Evolutionary conservation across 2,113 vertebrate species (phyloP).

Genomic region (Thamnophis sirtalis): DNA sequence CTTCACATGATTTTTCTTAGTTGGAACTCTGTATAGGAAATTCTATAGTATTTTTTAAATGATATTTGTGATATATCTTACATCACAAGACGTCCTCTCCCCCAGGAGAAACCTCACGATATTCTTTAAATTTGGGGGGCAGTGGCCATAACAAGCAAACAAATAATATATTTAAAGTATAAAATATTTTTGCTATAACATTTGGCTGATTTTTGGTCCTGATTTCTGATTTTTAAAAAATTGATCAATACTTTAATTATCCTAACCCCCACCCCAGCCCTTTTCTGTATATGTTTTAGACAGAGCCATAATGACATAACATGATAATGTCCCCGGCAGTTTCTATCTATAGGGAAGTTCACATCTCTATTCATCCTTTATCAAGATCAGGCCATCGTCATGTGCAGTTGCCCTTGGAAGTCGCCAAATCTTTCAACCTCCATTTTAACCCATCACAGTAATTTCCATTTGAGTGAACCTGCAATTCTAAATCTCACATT

Average conservation of each 20-base stretch:
- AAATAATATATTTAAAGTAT: not conserved
- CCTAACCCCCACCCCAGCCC: not conserved
- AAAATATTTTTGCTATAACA: not conserved
- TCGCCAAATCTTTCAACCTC: not conserved
- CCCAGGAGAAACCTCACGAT: not conserved
- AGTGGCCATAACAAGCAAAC: not conserved
- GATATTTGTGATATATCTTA: not conserved
- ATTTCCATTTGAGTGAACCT: not conserved
- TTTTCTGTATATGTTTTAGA: not conserved
- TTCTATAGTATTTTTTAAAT: not conserved
- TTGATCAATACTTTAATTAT: not conserved
- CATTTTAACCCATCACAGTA: not conserved
- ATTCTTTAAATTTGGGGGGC: not conserved
- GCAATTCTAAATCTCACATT: not conserved
- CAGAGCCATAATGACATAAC: not conserved
- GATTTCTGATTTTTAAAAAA: not conserved
- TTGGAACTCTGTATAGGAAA: not conserved
- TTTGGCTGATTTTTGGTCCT: not conserved
- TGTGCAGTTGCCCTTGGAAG: not conserved
- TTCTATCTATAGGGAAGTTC: not conserved
- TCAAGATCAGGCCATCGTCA: not conserved
- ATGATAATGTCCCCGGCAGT: not conserved
- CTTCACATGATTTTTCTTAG: not conserved
- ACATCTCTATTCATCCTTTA: not conserved
- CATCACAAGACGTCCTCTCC: not conserved